Base-by-base conservation (phyloP, 2,797 vertebrate genomes). In the Smutsia temminckii region DNA sequence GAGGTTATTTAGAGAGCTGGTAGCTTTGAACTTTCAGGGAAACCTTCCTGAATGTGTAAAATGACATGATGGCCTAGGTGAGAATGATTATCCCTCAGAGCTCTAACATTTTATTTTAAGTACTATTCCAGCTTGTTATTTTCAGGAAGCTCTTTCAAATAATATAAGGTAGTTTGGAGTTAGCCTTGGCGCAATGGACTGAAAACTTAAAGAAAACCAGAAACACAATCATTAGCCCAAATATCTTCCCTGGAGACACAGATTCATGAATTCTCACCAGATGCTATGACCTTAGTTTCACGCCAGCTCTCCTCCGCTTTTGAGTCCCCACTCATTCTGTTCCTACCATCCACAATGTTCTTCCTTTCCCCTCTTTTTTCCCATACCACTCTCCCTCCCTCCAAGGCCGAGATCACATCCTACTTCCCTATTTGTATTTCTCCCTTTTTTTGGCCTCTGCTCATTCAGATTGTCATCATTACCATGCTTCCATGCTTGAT, bases 281-380 rank as follows among this genome's bases (percentile, higher is more conserved):
- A 95, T 89, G 87, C 80, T 79, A 2, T 93, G 93, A 96, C 89
- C 84, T 97, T 95, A 34, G 3, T 75, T 85, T 95, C 80, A 40
- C 90, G 93, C 93, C 95, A 90, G 49, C 64, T 92, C 72, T 85
- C 80, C 84, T 88, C 90, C 74, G 49, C 68, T 57, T 80, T 78
- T 74, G 87, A 94, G 71, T 89, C 93, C 57, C 71, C 80, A 80
- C 72, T 78, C 75, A 37, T 89, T 93, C 94, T 97, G 77, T 97
- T 93, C 57, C 63, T 86, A 51, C 86, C 81, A 63, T 90, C 34
- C 63, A 93, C 93, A 55, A 2, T 92, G 87, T 95, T 96, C 93
- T 93, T 96, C 69, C 69, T 80, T 77, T 75, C 20, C 25, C 27
- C 66, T 88, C 89, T 95, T 79, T 75, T 91, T 89, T 13, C 40